A percentile compares a stretch with the other conserved stretches of the same genome.
phyloP scores from a whole-genome alignment of 2,797 vertebrate species.

The Kryptolebias ocellatus region DNA sequence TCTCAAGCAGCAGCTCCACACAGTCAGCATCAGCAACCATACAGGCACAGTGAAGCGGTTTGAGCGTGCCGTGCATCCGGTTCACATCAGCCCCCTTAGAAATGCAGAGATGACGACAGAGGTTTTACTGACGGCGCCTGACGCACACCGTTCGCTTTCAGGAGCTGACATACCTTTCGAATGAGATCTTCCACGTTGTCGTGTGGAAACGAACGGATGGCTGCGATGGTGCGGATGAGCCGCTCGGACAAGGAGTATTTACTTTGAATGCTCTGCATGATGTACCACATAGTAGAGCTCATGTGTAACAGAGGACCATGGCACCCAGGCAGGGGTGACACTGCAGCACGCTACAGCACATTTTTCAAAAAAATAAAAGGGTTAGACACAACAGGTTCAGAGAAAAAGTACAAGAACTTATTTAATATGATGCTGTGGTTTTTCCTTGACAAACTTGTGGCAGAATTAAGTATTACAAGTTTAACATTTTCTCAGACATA shows the following conservation, averaged over 20 bases:
- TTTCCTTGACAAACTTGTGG: too few species aligned
- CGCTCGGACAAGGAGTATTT: constrained; percentile 96
- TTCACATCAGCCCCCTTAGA: constrained; percentile 94
- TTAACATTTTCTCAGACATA: neutral
- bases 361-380: constrained; percentile 5
- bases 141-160: neutral
- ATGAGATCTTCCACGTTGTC: constrained; percentile 98
- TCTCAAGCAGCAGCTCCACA: constrained; percentile 94
- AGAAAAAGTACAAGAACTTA: neutral
- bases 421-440: too few species aligned
- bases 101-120: constrained; percentile 4
- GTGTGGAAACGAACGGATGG: constrained; percentile 94
- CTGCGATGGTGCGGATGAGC: constrained; percentile 94
- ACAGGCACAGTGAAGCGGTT: constrained; percentile 96
- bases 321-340: constrained; percentile 79
- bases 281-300: constrained; percentile 97
- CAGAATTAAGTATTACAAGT: too few species aligned
- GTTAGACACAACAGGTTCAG: constrained; percentile 10
- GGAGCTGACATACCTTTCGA: constrained; percentile 82
- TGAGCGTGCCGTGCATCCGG: constrained; percentile 94
- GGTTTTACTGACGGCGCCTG: neutral
- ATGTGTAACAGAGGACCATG: constrained; percentile 84
- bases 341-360: constrained; percentile 56
- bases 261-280: constrained; percentile 97
- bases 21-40: constrained; percentile 97